These are phyloP conservation scores for Amaurobius ferox DNA, from an alignment of 2,888 invertebrate genomes.

Conservation along the genomic window DNA sequence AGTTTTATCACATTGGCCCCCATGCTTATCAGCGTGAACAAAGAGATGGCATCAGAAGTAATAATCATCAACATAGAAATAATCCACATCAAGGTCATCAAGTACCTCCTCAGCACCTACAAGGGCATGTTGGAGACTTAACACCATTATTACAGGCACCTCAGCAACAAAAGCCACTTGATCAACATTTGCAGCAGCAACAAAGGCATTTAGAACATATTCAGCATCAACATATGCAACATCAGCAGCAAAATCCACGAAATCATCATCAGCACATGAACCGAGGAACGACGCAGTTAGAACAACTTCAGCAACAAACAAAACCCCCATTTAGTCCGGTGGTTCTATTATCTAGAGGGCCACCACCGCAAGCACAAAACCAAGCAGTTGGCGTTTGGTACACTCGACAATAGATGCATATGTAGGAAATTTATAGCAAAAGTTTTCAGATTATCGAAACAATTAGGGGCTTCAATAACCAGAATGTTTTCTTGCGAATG, in stretches of 20 bases:
- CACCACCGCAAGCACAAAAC: conserved; percentile 38
- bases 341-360: conserved; percentile 48
- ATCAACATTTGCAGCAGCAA: conserved; percentile 4
- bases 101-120: not conserved
- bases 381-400: conserved; percentile 65
- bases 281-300: conserved; percentile 6
- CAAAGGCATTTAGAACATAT: not conserved
- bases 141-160: conserved; percentile 20
- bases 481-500: no score
- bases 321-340: conserved; percentile 66
- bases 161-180: not conserved
- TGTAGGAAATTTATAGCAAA: no score
- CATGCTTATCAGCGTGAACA: conserved; percentile 3
- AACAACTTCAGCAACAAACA: conserved; percentile 59
- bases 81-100: not conserved
- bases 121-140: not conserved
- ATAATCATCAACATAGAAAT: not conserved
- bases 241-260: not conserved
- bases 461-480: no score
- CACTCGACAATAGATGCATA: conserved; percentile 38
- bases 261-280: not conserved
- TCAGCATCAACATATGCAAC: not conserved
- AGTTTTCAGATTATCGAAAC: no score
- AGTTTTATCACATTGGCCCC: conserved; percentile 20
- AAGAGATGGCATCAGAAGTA: not conserved